phyloP scores from a whole-genome alignment of 2,113 vertebrate genomes.

The Riparia riparia region DNA sequence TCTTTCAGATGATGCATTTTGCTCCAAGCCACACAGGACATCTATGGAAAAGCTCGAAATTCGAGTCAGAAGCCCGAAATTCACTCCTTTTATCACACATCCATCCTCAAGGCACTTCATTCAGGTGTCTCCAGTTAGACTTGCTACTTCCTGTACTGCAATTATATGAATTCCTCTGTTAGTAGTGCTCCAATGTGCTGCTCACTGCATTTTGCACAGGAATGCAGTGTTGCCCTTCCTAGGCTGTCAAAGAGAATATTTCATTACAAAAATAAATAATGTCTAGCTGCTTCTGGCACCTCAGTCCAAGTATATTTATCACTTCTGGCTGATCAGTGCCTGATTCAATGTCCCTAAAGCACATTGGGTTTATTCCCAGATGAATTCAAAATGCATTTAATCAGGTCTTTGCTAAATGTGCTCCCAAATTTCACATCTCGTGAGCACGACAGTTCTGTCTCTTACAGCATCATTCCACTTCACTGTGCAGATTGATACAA shows the following conservation, averaged over 20 bases:
- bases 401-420: constrained; percentile 20
- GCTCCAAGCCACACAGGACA: not conserved
- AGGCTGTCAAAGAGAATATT: constrained; percentile 22
- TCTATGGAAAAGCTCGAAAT: not conserved
- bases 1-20: not conserved
- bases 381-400: constrained; percentile 20
- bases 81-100: not conserved
- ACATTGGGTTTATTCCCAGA: not conserved
- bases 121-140: not conserved
- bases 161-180: not conserved
- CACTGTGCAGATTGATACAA: not conserved
- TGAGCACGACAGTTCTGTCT: not conserved
- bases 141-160: not conserved
- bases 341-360: not conserved
- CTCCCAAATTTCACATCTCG: constrained; percentile 9
- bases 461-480: constrained; percentile 20
- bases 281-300: constrained; percentile 41
- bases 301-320: constrained; percentile 21
- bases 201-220: not conserved
- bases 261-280: constrained; percentile 54
- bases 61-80: not conserved
- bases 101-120: not conserved
- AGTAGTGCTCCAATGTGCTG: not conserved
- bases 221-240: not conserved
- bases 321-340: not conserved